These are phyloP conservation scores for Xestia ashworthii DNA, from an alignment of 2,888 invertebrate genomes.

Conservation along the genomic window DNA sequence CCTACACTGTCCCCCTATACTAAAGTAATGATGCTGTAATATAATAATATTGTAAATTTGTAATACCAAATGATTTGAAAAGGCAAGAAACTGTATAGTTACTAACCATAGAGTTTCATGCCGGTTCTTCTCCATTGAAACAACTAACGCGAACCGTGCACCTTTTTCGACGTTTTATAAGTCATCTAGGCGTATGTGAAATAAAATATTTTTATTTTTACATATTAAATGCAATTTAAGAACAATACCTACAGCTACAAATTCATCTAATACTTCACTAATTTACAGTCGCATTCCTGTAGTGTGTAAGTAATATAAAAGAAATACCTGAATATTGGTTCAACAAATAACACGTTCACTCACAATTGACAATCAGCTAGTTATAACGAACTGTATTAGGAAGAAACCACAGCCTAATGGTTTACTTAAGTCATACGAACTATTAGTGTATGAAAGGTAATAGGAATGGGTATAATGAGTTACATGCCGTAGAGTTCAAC, in stretches of 20 bases:
- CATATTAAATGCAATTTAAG: neutral
- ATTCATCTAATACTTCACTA: neutral
- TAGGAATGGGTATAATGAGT: conserved; percentile 14
- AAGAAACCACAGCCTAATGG: conserved; percentile 9
- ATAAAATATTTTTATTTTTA: too few species aligned
- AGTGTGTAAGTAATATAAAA: too few species aligned
- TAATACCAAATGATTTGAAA: too few species aligned
- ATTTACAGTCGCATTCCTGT: neutral
- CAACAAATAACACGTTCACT: conserved; percentile 3
- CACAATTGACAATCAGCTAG: conserved; percentile 14
- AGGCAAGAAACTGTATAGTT: too few species aligned
- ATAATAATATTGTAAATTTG: too few species aligned
- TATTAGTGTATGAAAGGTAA: conserved; percentile 11
- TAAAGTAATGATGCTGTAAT: too few species aligned
- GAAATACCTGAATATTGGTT: neutral
- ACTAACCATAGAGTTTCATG: too few species aligned
- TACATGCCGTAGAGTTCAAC: neutral
- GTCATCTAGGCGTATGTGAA: too few species aligned
- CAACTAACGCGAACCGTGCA: too few species aligned
- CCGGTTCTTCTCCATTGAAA: too few species aligned
- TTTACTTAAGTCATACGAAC: conserved; percentile 35
- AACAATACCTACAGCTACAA: neutral
- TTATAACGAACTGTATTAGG: conserved; percentile 38
- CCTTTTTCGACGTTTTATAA: too few species aligned
- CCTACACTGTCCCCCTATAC: too few species aligned